Percentiles rank a stretch among this genome's conserved stretches.
Evolutionary conservation across 2,113 vertebrate species (phyloP).

Genomic region (Toxotes jaculatrix): DNA sequence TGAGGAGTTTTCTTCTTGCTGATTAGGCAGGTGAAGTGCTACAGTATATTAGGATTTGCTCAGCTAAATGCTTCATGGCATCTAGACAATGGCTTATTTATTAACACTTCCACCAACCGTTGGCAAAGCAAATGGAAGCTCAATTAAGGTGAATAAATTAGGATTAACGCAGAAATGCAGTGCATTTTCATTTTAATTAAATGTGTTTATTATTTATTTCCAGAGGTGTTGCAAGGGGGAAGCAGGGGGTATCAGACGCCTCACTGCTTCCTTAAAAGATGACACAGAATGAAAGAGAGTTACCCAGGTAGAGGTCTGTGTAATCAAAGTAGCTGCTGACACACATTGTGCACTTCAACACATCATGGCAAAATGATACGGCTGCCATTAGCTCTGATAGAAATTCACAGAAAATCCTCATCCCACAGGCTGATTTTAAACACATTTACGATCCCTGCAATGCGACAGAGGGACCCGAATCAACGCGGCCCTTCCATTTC

Average conservation of each 20-base stretch:
- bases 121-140: constrained; percentile 78
- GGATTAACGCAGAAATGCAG: constrained; percentile 82
- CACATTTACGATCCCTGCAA: constrained; percentile 76
- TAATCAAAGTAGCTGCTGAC: constrained; percentile 18
- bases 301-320: constrained; percentile 28
- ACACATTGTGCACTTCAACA: constrained; percentile 23
- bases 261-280: constrained; percentile 51
- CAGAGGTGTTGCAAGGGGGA: constrained; percentile 38
- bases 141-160: constrained; percentile 85
- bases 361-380: constrained; percentile 55
- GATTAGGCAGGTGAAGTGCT: constrained; percentile 77
- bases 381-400: constrained; percentile 62
- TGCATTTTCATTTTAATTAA: constrained; percentile 84
- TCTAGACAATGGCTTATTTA: constrained; percentile 81
- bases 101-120: constrained; percentile 77
- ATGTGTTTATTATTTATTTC: constrained; percentile 86
- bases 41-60: constrained; percentile 73
- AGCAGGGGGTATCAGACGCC: constrained; percentile 33
- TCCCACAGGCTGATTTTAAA: constrained; percentile 49
- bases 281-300: constrained; percentile 35
- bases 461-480: constrained; percentile 72
- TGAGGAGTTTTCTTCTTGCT: constrained; percentile 67
- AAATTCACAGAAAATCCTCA: constrained; percentile 60
- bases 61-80: constrained; percentile 79
- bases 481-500: constrained; percentile 64